phyloP scores from a whole-genome alignment of 2,113 vertebrate species.

The Ia io region DNA sequence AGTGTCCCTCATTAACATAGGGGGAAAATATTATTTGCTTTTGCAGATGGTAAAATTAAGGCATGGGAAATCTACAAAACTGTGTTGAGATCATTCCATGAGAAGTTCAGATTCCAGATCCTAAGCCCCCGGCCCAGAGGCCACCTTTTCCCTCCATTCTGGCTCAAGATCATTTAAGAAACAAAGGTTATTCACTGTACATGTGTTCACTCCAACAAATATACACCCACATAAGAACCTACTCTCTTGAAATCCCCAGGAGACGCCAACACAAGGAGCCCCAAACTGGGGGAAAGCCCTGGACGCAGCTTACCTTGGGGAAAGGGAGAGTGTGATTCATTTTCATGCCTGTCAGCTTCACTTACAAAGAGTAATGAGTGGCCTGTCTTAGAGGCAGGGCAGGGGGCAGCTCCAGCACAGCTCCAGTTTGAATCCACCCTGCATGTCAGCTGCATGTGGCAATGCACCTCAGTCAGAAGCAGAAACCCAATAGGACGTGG shows the following conservation, averaged over 20 bases:
- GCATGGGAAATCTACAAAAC: not conserved
- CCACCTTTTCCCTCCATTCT: not conserved
- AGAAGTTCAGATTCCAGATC: not conserved
- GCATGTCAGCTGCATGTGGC: not conserved
- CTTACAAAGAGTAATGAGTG: not conserved
- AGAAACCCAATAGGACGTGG: not conserved
- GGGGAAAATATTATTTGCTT: not conserved
- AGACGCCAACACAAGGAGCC: not conserved
- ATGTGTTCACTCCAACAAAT: not conserved
- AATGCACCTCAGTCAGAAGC: not conserved
- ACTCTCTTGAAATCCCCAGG: not conserved
- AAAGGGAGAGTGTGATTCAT: not conserved
- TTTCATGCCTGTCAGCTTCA: not conserved
- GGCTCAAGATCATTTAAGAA: constrained; percentile 33
- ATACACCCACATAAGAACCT: not conserved
- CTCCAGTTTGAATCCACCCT: not conserved
- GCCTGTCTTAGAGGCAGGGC: not conserved
- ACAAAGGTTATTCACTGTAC: constrained; percentile 10
- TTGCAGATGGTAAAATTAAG: constrained; percentile 6
- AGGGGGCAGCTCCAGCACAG: not conserved
- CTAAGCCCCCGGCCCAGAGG: not conserved
- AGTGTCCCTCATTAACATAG: not conserved
- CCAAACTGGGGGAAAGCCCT: not conserved
- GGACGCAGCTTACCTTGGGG: not conserved
- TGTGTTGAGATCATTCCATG: not conserved